Evolutionary conservation across 2,888 invertebrate species (phyloP).

Genomic region (Taenaris catops): DNA sequence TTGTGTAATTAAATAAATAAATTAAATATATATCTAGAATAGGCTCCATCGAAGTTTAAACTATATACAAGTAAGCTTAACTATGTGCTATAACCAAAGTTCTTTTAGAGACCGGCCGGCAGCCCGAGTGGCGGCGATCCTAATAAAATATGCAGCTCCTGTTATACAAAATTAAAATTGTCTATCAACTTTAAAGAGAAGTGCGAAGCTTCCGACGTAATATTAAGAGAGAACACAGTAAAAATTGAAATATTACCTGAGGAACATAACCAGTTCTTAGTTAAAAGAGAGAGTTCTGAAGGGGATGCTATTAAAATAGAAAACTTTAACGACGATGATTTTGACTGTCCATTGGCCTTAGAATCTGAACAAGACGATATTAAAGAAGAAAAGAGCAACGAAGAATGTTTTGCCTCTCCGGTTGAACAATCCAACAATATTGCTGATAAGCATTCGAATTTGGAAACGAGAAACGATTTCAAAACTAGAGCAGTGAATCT

Average conservation of each 20-base stretch:
- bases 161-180: constrained; percentile 48
- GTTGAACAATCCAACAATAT: background rate
- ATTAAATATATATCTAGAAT: no score
- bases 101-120: no score
- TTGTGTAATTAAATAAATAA: no score
- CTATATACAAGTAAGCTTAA: no score
- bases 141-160: constrained; percentile 47
- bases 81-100: no score
- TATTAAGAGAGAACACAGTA: constrained; percentile 13
- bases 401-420: background rate
- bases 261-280: background rate
- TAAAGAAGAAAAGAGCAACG: background rate
- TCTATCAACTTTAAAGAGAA: constrained; percentile 51
- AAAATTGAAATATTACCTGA: constrained; percentile 8
- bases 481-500: constrained; percentile 34
- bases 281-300: background rate
- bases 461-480: no score
- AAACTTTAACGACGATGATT: background rate
- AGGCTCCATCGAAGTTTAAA: no score
- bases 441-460: background rate
- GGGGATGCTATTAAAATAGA: constrained; percentile 2
- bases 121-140: constrained; percentile 66
- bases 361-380: background rate
- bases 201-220: constrained; percentile 31
- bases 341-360: background rate